Evolutionary conservation across 2,888 invertebrate genomes (phyloP).

Genomic region (Thysanoteuthis rhombus): DNA sequence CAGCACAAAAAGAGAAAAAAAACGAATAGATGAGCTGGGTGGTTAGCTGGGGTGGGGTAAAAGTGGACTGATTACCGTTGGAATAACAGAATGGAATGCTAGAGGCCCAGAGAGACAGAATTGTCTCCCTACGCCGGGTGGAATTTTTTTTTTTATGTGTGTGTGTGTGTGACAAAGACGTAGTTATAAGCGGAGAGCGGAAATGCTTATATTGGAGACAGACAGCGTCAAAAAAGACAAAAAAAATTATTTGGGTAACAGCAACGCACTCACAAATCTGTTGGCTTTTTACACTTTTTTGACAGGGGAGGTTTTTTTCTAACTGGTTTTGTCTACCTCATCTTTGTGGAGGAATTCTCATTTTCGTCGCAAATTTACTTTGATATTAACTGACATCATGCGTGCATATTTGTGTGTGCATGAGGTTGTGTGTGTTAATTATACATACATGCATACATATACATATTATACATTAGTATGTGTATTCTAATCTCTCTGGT

Average conservation of each 20-base stretch:
- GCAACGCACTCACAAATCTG: not conserved
- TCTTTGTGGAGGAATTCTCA: too few species aligned
- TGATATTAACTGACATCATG: too few species aligned
- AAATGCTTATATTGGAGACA: not conserved
- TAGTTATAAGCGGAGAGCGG: not conserved
- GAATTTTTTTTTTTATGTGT: not conserved
- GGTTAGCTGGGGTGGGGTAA: not conserved
- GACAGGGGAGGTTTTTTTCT: not conserved
- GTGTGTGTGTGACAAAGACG: not conserved
- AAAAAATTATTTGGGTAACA: not conserved
- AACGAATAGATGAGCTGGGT: too few species aligned
- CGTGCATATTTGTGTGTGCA: not conserved
- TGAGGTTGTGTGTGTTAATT: not conserved
- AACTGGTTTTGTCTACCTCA: not conserved
- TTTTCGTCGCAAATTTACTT: too few species aligned
- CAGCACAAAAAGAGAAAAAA: too few species aligned
- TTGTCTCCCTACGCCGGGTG: not conserved
- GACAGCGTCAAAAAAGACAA: not conserved
- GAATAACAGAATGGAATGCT: not conserved
- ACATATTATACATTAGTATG: too few species aligned
- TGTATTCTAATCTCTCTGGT: not conserved
- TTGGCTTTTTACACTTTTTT: not conserved
- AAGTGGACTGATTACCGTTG: not conserved
- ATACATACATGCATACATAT: not conserved
- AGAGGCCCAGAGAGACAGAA: not conserved